Base-by-base conservation (phyloP, 2,113 vertebrate genomes). In the Grus americana region DNA sequence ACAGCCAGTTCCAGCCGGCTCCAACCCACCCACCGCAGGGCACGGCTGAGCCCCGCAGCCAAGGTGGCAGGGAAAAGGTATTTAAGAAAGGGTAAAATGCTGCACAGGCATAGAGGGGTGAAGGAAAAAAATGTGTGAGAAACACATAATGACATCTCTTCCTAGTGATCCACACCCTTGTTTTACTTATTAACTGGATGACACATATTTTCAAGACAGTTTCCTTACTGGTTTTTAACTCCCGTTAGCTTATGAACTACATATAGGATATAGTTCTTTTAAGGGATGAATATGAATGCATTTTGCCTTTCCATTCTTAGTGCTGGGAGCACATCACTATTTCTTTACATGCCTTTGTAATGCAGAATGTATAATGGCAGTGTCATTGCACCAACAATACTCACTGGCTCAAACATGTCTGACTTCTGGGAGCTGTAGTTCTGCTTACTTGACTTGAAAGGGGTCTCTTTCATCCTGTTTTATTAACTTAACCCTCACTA, bases 1-100 rank as follows among this genome's bases (percentile, higher is more conserved):
- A 36, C 36, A 36, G 36, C 36, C 36, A 9, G 9, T 52, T 86
- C 55, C 93, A 63, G 12, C 5, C 0, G 0, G 9, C 29, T 66
- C 44, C 19, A 27, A 18, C 15, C 1, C 1, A 5, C 47, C 10
- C 32, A 24, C 19, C 0, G 4, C 0, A 4, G 21, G 18, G 32
- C 29, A 61, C 0, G 4, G 32, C 8, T 21, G 6, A 79, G n/a
- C 17, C 10, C 32, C 2, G 44, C 22, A 62, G 29, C 29, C 6
- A 7, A 9, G 8, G 3, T 3, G 1, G 5, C 15, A 2, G 24
- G 21, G 15, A 23, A 59, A 70, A 44, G 0, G 12, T 12, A 24
- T 18, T 18, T 1, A 6, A 36, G 42, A 34, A 85, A 67, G 6
- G 38, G 9, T 15, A 2, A 67, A 44, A 44, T 13, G 14, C 15